Percentiles rank a stretch among this genome's conserved stretches.
phyloP scores from a whole-genome alignment of 2,113 vertebrate species.

The Salvelinus namaycush region DNA sequence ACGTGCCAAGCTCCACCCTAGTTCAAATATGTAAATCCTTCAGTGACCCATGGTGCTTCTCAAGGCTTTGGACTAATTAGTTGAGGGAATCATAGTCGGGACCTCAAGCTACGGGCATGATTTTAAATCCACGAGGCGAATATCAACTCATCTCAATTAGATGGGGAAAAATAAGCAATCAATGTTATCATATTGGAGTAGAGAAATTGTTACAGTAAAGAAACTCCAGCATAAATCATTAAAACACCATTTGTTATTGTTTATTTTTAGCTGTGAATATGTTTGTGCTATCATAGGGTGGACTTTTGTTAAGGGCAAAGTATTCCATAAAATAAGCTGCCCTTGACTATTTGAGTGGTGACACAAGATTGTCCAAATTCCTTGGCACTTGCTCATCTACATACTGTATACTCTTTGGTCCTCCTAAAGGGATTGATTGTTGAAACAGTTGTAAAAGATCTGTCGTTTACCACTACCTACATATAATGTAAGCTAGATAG shows the following conservation, averaged over 20 bases:
- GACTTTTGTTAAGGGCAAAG: no score
- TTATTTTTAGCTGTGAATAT: no score
- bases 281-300: no score
- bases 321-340: no score
- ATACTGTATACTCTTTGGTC: no score
- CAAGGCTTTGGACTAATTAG: constrained; percentile 39
- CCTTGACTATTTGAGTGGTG: no score
- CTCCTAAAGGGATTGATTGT: no score
- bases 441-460: no score
- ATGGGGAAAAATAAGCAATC: not conserved
- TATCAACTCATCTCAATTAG: not conserved
- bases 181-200: not conserved
- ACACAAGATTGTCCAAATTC: not conserved
- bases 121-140: constrained; percentile 24
- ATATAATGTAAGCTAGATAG: no score
- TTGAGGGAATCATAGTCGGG: constrained; percentile 4
- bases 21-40: constrained; percentile 34
- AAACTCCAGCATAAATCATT: constrained; percentile 23
- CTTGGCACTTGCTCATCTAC: no score
- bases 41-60: constrained; percentile 8
- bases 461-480: no score
- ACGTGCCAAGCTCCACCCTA: not conserved
- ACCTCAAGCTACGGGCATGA: constrained; percentile 9
- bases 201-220: constrained; percentile 14
- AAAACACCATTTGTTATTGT: not conserved